These are phyloP conservation scores for Drosophila koepferae DNA, from an alignment of 2,888 invertebrate species.

Conservation along the genomic window DNA sequence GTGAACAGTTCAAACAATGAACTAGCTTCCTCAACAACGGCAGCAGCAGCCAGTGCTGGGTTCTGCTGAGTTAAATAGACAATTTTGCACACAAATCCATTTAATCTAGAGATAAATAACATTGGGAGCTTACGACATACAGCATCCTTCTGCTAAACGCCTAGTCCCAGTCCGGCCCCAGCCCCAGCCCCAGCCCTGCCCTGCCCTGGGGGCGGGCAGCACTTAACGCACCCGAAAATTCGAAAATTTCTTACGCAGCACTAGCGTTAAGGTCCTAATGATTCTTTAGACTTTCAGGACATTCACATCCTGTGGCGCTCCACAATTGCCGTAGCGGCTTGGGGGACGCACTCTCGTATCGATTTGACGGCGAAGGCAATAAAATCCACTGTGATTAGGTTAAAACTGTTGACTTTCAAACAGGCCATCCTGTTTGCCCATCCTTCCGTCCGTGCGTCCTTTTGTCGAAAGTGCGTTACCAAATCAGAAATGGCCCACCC, in stretches of 20 bases:
- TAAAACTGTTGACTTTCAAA: slow-evolving; percentile 83
- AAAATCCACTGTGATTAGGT: slow-evolving; percentile 82
- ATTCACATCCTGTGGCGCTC: slow-evolving; percentile 52
- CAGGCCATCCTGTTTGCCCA: slow-evolving; percentile 58
- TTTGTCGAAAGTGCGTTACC: slow-evolving; percentile 42
- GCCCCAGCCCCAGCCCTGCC: background rate
- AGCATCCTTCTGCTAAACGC: slow-evolving; percentile 12
- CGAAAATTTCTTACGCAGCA: slow-evolving; percentile 79
- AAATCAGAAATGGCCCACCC: slow-evolving; percentile 54
- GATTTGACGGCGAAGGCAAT: slow-evolving; percentile 69
- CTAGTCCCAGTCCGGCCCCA: slow-evolving; percentile 6
- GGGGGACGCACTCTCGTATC: slow-evolving; percentile 38
- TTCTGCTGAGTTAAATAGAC: slow-evolving; percentile 68
- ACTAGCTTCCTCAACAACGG: slow-evolving; percentile 40
- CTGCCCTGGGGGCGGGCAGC: slow-evolving; percentile 41
- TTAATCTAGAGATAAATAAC: slow-evolving; percentile 82
- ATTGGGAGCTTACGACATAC: slow-evolving; percentile 56
- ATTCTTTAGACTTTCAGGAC: slow-evolving; percentile 52
- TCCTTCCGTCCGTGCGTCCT: slow-evolving; percentile 21
- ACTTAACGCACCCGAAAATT: slow-evolving; percentile 78
- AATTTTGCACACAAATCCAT: slow-evolving; percentile 81
- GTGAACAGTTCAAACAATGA: slow-evolving; percentile 73
- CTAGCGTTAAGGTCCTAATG: slow-evolving; percentile 65
- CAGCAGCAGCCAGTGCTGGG: slow-evolving; percentile 5
- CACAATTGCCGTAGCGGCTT: slow-evolving; percentile 42